Evolutionary conservation across 2,888 invertebrate genomes (phyloP).

Genomic region (Xestoiulus laeticollis): DNA sequence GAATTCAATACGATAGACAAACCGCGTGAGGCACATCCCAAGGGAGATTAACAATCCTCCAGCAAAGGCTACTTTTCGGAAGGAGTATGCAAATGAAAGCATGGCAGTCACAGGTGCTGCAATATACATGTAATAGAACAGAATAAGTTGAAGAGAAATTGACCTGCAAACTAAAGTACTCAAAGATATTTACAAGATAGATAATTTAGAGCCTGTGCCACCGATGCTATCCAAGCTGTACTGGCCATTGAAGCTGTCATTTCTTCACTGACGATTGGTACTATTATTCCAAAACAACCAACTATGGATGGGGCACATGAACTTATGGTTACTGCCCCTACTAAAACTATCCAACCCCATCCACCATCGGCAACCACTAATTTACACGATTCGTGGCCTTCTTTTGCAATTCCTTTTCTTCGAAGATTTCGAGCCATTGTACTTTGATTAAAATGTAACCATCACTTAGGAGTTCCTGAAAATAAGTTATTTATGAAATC

Average conservation of each 20-base stretch:
- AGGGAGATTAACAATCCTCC: conserved; percentile 83
- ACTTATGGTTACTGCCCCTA: conserved; percentile 82
- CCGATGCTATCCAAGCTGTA: conserved; percentile 82
- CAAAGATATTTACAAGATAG: conserved; percentile 75
- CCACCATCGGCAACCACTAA: conserved; percentile 84
- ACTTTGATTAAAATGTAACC: not conserved
- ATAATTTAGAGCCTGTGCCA: conserved; percentile 87
- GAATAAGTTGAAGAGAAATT: not conserved
- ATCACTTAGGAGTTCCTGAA: not conserved
- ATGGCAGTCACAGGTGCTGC: conserved; percentile 85
- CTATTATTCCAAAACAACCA: conserved; percentile 85
- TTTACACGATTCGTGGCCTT: conserved; percentile 57
- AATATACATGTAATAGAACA: not conserved
- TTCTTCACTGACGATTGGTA: conserved; percentile 81
- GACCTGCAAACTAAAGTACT: not conserved
- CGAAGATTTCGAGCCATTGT: not conserved
- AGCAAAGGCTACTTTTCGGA: conserved; percentile 81
- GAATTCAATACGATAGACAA: conserved; percentile 78
- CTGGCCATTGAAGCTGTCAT: conserved; percentile 77
- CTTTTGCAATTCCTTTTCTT: conserved; percentile 23
- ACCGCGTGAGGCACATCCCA: conserved; percentile 85
- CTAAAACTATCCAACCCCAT: conserved; percentile 85
- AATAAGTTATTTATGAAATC: not conserved
- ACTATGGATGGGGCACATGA: conserved; percentile 86
- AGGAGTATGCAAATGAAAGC: conserved; percentile 83